phyloP scores from a whole-genome alignment of 1,140 invertebrate species.

The Leptopilina clavipes region DNA sequence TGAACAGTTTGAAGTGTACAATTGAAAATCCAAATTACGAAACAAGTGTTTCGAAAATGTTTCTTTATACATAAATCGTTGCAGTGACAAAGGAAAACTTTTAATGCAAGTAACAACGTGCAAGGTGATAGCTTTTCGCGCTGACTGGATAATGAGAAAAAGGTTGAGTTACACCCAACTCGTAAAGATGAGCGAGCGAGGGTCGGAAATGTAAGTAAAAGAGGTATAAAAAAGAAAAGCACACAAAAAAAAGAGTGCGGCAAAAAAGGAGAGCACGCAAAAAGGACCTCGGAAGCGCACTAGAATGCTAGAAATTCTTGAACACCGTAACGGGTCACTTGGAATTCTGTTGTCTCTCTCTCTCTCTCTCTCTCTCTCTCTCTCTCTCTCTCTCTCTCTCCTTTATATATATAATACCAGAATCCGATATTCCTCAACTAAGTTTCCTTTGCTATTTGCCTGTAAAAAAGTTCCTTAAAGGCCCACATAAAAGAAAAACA shows the following conservation, averaged over 20 bases:
- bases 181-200: slow-evolving; percentile 15
- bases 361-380: not conserved
- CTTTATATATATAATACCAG: slow-evolving; percentile 2
- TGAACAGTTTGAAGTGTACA: too few relatives aligned
- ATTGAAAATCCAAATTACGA: too few relatives aligned
- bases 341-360: slow-evolving; percentile 5
- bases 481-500: slow-evolving; percentile 22
- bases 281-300: not conserved
- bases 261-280: not conserved
- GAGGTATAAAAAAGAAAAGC: slow-evolving; percentile 4
- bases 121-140: slow-evolving; percentile 32
- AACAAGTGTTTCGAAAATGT: too few relatives aligned
- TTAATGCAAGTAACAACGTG: not conserved
- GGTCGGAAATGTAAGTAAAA: slow-evolving; percentile 21
- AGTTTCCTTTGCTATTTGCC: slow-evolving; percentile 15
- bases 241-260: not conserved
- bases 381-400: too few relatives aligned
- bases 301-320: slow-evolving; percentile 25
- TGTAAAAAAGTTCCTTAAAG: not conserved
- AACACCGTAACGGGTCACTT: slow-evolving; percentile 24
- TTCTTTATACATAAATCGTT: too few relatives aligned
- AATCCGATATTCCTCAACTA: slow-evolving; percentile 25
- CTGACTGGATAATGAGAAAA: slow-evolving; percentile 20
- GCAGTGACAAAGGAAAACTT: slow-evolving; percentile 3
- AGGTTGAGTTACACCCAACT: slow-evolving; percentile 29